Percentiles rank a stretch among this genome's conserved stretches.
These are phyloP conservation scores for Drosophila lowei DNA, from an alignment of 1,140 invertebrate genomes.

Conservation along the genomic window DNA sequence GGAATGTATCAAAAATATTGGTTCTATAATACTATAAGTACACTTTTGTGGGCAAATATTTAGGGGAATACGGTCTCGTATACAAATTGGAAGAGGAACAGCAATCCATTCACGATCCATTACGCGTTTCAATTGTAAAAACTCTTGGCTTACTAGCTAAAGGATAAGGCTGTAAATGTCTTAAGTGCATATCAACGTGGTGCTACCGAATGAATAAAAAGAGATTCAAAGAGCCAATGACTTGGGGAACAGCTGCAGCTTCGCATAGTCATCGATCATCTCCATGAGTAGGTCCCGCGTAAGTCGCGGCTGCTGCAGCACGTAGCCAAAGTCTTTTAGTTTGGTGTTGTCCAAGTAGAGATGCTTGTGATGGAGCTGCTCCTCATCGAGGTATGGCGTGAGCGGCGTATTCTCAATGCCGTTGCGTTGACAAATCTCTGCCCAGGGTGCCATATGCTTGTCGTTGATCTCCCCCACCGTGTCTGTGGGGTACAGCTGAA, in stretches of 20 bases:
- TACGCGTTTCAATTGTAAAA: slow-evolving; percentile 27
- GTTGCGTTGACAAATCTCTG: slow-evolving; percentile 90
- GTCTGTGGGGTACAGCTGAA: slow-evolving; percentile 83
- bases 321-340: slow-evolving; percentile 86
- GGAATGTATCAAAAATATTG: slow-evolving; percentile 67
- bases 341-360: slow-evolving; percentile 90
- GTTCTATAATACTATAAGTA: slow-evolving; percentile 82
- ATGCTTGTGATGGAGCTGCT: slow-evolving; percentile 91
- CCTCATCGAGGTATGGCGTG: slow-evolving; percentile 92
- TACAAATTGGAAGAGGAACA: slow-evolving; percentile 53
- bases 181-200: slow-evolving; percentile 69
- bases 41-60: slow-evolving; percentile 60
- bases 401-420: slow-evolving; percentile 92
- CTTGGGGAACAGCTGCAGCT: slow-evolving; percentile 77
- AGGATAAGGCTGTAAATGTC: slow-evolving; percentile 13
- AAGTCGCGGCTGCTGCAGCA: slow-evolving; percentile 85
- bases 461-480: slow-evolving; percentile 95
- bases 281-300: slow-evolving; percentile 86
- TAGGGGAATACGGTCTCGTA: slow-evolving; percentile 31
- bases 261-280: slow-evolving; percentile 80
- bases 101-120: not conserved
- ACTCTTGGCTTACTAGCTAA: slow-evolving; percentile 43
- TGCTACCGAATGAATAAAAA: slow-evolving; percentile 31
- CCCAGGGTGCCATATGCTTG: slow-evolving; percentile 95
- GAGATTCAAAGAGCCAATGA: slow-evolving; percentile 61